Base-by-base conservation (phyloP, 2,113 vertebrate genomes). In the Gnathonemus echidnorhynchus region DNA sequence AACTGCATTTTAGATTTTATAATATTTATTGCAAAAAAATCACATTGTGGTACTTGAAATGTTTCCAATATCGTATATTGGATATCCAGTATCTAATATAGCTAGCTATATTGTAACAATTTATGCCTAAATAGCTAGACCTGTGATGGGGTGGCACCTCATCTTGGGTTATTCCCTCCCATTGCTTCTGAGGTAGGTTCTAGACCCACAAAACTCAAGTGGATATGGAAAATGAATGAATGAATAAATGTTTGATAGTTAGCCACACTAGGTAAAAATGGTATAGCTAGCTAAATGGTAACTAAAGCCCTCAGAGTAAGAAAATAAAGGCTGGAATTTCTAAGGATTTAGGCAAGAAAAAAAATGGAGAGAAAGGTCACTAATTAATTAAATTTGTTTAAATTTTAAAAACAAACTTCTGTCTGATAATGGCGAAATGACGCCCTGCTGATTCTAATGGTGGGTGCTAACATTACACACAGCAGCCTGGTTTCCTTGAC, bases 401-500 rank as follows among this genome's bases (percentile, higher is more conserved):
- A 31, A 66, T 66, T 66, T 27, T 5, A 31, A 70, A 80, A 17
- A 80, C 13, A 80, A 42, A 80, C 74, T 42, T 80, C 74, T 80
- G 35, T 80, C 74, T 80, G 35, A 42, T 42, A 19, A 80, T 17
- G 15, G 1, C 74, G 19, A 39, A 42, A 19, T 42, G 15, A 80
- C 4, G n/a, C 74, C 19, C 35, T 6, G 39, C 17, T 80, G 74
- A 77, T 15, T 42, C 15, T 42, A 39, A 42, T 42, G 74, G 35
- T 8, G 39, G 74, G 15, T 42, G 74, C 1, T 19, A 21, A 17
- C 35, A 7, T 24, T 4, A 46, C 48, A 27, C n/a, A 6, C 0
- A 46, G 48, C n/a, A 50, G 77, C 6, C 89, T 89, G 88, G 91
- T 89, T 94, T 93, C 85, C 91, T 70, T 56, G 17, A 39, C 53